Percentiles rank a stretch among this genome's conserved stretches.
These are phyloP conservation scores for Agrotis puta DNA, from an alignment of 2,888 invertebrate genomes.

Conservation along the genomic window DNA sequence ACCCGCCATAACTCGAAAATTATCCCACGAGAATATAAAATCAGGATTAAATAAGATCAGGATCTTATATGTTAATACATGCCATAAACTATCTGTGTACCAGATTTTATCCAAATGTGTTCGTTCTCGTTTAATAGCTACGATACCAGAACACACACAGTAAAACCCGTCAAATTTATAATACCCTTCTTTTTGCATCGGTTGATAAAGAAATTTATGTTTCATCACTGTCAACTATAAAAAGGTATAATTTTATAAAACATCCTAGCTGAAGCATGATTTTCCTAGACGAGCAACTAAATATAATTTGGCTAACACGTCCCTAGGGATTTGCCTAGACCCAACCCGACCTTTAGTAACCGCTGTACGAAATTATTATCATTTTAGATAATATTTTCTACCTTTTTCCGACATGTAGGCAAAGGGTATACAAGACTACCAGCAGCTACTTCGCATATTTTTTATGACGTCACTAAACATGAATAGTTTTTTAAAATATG, in stretches of 20 bases:
- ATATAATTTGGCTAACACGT: slow-evolving; percentile 32
- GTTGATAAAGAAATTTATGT: background rate
- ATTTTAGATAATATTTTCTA: slow-evolving; percentile 37
- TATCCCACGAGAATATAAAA: no score
- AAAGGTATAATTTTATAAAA: slow-evolving; percentile 1
- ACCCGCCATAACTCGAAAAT: no score
- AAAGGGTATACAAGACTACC: slow-evolving; percentile 13
- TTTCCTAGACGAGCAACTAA: slow-evolving; percentile 16
- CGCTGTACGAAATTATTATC: slow-evolving; percentile 29
- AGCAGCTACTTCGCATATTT: background rate
- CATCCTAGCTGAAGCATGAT: background rate
- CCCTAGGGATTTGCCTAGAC: slow-evolving; percentile 38
- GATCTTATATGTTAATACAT: no score
- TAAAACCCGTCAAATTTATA: no score
- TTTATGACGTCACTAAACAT: background rate
- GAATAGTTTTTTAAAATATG: background rate
- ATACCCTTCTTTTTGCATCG: no score
- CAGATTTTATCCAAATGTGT: no score
- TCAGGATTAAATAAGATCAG: no score
- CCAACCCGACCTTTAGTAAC: slow-evolving; percentile 28
- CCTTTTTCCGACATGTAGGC: slow-evolving; percentile 24
- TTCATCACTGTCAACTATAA: background rate
- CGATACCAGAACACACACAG: no score
- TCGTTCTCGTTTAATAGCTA: no score
- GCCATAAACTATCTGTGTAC: no score